phyloP scores from a whole-genome alignment of 2,888 invertebrate species.

The Caradrina kadenii region DNA sequence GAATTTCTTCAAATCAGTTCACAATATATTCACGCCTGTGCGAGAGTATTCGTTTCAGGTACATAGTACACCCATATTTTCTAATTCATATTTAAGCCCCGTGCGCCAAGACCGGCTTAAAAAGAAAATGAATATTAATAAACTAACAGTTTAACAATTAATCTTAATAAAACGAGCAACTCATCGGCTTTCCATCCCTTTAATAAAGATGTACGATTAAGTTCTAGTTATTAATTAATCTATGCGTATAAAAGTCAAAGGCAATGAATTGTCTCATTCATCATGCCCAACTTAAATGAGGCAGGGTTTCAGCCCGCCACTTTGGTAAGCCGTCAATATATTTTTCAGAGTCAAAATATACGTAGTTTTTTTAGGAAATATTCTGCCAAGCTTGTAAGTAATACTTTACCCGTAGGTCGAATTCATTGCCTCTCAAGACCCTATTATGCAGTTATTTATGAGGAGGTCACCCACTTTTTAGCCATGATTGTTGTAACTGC shows the following conservation, averaged over 20 bases:
- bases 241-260: constrained; percentile 58
- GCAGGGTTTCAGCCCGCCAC: constrained; percentile 26
- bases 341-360: constrained; percentile 17
- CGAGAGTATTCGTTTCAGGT: too few relatives aligned
- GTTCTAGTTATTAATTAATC: constrained; percentile 56
- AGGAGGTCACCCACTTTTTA: neutral
- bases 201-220: constrained; percentile 51
- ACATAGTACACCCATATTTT: too few relatives aligned
- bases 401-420: constrained; percentile 8
- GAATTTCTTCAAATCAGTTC: too few relatives aligned
- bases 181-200: constrained; percentile 20
- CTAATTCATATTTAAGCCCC: too few relatives aligned
- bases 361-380: constrained; percentile 8
- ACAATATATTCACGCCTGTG: too few relatives aligned
- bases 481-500: neutral
- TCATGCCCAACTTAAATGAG: constrained; percentile 43
- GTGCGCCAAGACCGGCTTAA: neutral
- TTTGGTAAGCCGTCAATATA: constrained; percentile 45
- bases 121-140: constrained; percentile 23
- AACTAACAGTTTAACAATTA: constrained; percentile 19
- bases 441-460: constrained; percentile 31
- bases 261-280: constrained; percentile 55
- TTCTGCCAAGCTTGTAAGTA: constrained; percentile 13
- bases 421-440: constrained; percentile 17
- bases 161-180: constrained; percentile 33